These are phyloP conservation scores for Paradisaea rubra DNA, from an alignment of 2,113 vertebrate species.

Conservation along the genomic window DNA sequence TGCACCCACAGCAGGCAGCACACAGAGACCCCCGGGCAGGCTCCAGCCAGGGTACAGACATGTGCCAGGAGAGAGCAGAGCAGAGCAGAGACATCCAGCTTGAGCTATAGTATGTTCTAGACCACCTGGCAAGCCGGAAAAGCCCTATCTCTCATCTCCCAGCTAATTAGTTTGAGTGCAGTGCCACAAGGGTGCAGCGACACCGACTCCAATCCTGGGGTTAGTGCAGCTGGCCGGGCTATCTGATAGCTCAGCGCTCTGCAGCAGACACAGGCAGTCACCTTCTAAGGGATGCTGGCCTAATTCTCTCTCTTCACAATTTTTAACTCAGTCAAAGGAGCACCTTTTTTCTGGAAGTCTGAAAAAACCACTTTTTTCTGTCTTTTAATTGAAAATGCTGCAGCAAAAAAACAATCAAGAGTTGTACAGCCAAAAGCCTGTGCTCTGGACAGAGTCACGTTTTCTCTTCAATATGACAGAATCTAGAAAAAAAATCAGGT, in stretches of 20 bases:
- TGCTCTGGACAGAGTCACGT: not conserved
- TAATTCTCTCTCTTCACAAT: not conserved
- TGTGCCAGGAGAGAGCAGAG: not conserved
- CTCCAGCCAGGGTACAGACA: not conserved
- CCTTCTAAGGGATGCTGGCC: not conserved
- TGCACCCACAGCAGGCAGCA: fast-evolving
- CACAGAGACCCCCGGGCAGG: not conserved
- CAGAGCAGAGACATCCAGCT: not conserved
- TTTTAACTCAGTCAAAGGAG: not conserved
- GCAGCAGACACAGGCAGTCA: not conserved
- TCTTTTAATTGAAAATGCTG: not conserved
- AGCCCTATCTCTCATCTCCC: not conserved
- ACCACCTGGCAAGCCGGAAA: not conserved
- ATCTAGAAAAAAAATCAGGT: not conserved
- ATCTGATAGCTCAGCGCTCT: not conserved
- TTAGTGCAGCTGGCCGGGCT: not conserved
- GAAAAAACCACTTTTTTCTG: not conserved
- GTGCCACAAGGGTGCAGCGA: not conserved
- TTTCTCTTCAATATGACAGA: not conserved
- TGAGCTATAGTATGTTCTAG: not conserved
- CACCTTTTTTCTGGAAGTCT: not conserved
- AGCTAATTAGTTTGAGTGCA: conserved; percentile 10
- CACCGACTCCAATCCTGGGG: not conserved
- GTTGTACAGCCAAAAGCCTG: not conserved
- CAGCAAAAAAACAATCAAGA: not conserved